Base-by-base conservation (phyloP, 1,140 invertebrate genomes). In the Cydia amplana region DNA sequence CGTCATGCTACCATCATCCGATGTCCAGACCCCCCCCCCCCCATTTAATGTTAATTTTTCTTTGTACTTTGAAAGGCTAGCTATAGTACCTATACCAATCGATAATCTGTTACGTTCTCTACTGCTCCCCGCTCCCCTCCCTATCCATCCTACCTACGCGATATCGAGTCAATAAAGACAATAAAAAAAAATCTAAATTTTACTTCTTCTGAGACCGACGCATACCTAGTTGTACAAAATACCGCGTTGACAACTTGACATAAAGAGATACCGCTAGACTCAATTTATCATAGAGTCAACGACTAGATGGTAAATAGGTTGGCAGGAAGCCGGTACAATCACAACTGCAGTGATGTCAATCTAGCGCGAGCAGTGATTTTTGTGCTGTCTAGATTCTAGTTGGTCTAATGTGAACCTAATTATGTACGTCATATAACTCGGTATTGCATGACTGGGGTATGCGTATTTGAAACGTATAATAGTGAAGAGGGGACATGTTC, bases 281-380 rank as follows among this genome's bases (percentile, higher is more conserved):
- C 55, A 23, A 23, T 60, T 23, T 60, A 60, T 23, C 23, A 23
- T 60, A 60, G 18, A 60, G n/a, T 7, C 16, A 18, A 55, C 51
- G n/a, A n/a, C 51, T 60, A 60, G 18, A 60, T 7, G 55, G 20
- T 23, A 60, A 60, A 20, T 60, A 60, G 55, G 20, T 60, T 60
- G 55, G 55, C 55, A 60, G 55, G 55, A 60, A 60, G 20, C 55
- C 55, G 55, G 20, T 5, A 60, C 55, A 60, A 60, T 60, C 55
- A 60, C 55, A 23, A 60, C 7, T 60, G 55, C 55, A 60, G 55
- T 60, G 49, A 51, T 51, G 55, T 60, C 55, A 60, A 60, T 60
- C 55, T 60, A 60, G 55, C 18, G 55, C 20, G 55, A 23, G 55
- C 55, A 12, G 55, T 60, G 20, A 60, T 60, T 60, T 60, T 60